These are phyloP conservation scores for Dallia pectoralis DNA, from an alignment of 2,797 vertebrate genomes.

Conservation along the genomic window DNA sequence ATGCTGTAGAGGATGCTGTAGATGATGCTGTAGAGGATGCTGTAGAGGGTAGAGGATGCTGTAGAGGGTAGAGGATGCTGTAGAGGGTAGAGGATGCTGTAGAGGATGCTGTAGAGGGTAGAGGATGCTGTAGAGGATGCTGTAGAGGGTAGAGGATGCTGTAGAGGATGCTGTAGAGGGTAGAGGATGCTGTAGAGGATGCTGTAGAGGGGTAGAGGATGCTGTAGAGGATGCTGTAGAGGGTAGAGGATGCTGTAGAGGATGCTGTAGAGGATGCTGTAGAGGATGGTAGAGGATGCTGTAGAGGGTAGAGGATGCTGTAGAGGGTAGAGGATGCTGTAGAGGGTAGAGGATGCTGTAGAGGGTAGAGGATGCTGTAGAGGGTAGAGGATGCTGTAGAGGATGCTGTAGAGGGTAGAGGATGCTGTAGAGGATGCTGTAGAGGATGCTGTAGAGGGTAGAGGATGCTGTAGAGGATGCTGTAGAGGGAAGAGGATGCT, in stretches of 20 bases:
- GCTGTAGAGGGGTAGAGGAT: too few relatives aligned
- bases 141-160: too few relatives aligned
- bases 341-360: slow-evolving; percentile 39
- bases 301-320: slow-evolving; percentile 38
- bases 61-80: slow-evolving; percentile 38
- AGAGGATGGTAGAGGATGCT: slow-evolving; percentile 37
- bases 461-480: slow-evolving; percentile 24
- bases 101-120: slow-evolving; percentile 38
- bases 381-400: too few relatives aligned
- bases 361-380: slow-evolving; percentile 36
- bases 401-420: slow-evolving; percentile 37
- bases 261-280: slow-evolving; percentile 26
- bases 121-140: slow-evolving; percentile 18
- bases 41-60: slow-evolving; percentile 37
- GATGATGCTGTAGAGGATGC: slow-evolving; percentile 27
- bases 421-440: slow-evolving; percentile 30
- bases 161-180: slow-evolving; percentile 39
- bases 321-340: slow-evolving; percentile 37
- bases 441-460: slow-evolving; percentile 38
- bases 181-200: slow-evolving; percentile 20
- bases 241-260: slow-evolving; percentile 28
- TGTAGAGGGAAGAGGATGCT: slow-evolving; percentile 37
- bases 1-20: slow-evolving; percentile 24
- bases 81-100: too few relatives aligned
- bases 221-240: slow-evolving; percentile 37